Conservation (phyloP, 2,797 vertebrate genomes). For the Syncerus caffer region DNA sequence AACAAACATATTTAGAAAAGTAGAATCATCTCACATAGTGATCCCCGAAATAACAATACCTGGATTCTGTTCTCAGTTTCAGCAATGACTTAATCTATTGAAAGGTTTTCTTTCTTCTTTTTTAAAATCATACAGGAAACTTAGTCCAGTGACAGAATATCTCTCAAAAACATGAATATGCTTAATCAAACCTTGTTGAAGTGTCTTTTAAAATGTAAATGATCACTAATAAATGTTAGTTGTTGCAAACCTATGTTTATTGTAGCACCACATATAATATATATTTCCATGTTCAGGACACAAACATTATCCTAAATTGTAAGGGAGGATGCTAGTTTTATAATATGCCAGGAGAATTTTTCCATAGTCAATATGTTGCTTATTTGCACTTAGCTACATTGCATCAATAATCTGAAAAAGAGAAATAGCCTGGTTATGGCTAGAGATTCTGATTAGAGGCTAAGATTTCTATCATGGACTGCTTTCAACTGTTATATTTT, state of each 20-base stretch:
- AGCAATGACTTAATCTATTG: background rate
- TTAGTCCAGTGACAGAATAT: background rate
- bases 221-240: background rate
- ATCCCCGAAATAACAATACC: background rate
- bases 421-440: constrained; percentile 45
- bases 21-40: background rate
- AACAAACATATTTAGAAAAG: constrained; percentile 14
- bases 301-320: constrained; percentile 7
- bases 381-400: constrained; percentile 50
- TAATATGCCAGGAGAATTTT: constrained; percentile 72
- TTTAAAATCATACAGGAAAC: background rate
- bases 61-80: constrained; percentile 19
- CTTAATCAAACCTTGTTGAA: background rate
- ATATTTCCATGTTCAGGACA: background rate
- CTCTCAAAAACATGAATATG: constrained; percentile 17
- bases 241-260: constrained; percentile 58
- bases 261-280: background rate
- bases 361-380: constrained; percentile 65
- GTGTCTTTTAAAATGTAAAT: constrained; percentile 16
- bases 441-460: constrained; percentile 71
- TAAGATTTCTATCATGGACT: constrained; percentile 76
- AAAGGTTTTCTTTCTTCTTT: background rate
- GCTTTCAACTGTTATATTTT: constrained; percentile 81
- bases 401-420: constrained; percentile 59
- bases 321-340: constrained; percentile 49